These are phyloP conservation scores for Camponotus pennsylvanicus DNA, from an alignment of 1,140 invertebrate species.

Conservation along the genomic window DNA sequence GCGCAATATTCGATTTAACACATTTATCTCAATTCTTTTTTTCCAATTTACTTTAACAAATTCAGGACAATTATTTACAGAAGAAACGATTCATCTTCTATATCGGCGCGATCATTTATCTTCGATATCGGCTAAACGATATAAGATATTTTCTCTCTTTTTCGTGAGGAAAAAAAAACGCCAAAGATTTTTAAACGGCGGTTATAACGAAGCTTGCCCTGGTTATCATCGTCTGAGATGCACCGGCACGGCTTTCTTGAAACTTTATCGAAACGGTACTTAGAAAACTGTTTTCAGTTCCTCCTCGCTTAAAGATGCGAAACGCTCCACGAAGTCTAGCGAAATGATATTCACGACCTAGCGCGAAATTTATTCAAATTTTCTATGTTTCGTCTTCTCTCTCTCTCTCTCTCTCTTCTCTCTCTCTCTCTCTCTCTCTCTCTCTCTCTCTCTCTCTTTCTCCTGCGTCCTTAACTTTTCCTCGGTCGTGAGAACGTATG, in stretches of 20 bases:
- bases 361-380: conserved; percentile 73
- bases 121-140: conserved; percentile 30
- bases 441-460: conserved; percentile 32
- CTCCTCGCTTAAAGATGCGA: conserved; percentile 16
- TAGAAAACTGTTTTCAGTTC: conserved; percentile 37
- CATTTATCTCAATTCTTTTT: conserved; percentile 23
- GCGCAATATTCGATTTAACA: not conserved
- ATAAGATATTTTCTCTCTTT: not conserved
- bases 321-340: conserved; percentile 36
- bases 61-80: conserved; percentile 33
- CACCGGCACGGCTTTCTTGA: conserved; percentile 12
- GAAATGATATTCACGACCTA: conserved; percentile 69
- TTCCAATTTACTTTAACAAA: conserved; percentile 26
- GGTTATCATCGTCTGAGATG: not conserved
- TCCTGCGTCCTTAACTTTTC: conserved; percentile 62
- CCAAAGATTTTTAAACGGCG: conserved; percentile 12
- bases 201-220: conserved; percentile 43
- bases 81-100: conserved; percentile 18
- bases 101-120: conserved; percentile 44
- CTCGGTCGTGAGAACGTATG: conserved; percentile 63
- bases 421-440: conserved; percentile 60
- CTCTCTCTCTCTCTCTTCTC: conserved; percentile 50
- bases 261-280: conserved; percentile 43
- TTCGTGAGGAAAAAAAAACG: not conserved
- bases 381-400: conserved; percentile 18